Conservation (phyloP, 2,888 invertebrate species). For the Plebejus argus region DNA sequence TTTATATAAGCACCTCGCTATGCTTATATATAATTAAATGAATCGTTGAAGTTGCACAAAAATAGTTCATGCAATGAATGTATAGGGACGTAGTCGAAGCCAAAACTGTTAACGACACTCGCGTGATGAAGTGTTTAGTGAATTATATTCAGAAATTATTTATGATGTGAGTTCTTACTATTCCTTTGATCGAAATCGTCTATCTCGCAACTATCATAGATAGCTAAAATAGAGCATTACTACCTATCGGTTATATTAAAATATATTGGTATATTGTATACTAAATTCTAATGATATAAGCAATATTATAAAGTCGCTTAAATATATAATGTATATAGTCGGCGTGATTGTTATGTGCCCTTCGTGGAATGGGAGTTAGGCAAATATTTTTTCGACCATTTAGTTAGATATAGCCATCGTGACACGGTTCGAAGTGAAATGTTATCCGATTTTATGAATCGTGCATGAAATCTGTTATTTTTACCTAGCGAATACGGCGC, state of each 20-base stretch:
- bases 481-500: conserved; percentile 1
- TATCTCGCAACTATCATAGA: conserved; percentile 37
- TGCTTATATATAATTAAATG: conserved; percentile 55
- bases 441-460: conserved; percentile 10
- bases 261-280: conserved; percentile 38
- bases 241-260: conserved; percentile 35
- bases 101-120: conserved; percentile 45
- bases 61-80: conserved; percentile 49
- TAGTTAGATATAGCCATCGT: conserved; percentile 41
- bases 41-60: conserved; percentile 52
- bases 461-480: conserved; percentile 7
- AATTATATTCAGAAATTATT: conserved; percentile 48
- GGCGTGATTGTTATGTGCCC: conserved; percentile 46
- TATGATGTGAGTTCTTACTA: conserved; percentile 40
- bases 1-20: conserved; percentile 47
- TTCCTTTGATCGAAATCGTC: conserved; percentile 33
- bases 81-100: conserved; percentile 47
- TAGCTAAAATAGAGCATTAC: conserved; percentile 38
- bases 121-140: conserved; percentile 38
- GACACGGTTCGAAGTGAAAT: conserved; percentile 19
- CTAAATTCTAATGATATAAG: conserved; percentile 52
- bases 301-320: conserved; percentile 72
- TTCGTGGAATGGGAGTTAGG: conserved; percentile 55
- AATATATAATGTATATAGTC: conserved; percentile 47
- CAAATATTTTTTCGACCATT: conserved; percentile 44